Evolutionary conservation across 2,888 invertebrate genomes (phyloP).

Genomic region (Nemurella pictetii): DNA sequence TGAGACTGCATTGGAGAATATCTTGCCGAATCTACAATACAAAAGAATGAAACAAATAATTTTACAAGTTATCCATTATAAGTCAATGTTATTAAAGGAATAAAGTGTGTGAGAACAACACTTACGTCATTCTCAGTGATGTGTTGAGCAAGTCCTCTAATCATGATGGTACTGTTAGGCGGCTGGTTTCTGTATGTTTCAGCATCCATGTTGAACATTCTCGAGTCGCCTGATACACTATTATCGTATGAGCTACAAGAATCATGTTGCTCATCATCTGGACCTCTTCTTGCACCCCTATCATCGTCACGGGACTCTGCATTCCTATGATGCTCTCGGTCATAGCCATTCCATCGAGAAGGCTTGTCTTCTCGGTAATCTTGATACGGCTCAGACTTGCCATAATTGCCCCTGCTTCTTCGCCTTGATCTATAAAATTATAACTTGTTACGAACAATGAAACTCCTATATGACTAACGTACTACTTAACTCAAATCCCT

Average conservation of each 20-base stretch:
- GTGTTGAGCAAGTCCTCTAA: slow-evolving; percentile 72
- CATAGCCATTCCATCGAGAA: not conserved
- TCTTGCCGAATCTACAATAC: slow-evolving; percentile 73
- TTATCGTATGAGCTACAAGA: not conserved
- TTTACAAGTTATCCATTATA: not conserved
- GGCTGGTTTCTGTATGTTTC: slow-evolving; percentile 60
- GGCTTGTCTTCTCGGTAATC: not conserved
- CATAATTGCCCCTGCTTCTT: not conserved
- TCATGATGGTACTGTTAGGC: slow-evolving; percentile 73
- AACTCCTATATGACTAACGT: too few relatives aligned
- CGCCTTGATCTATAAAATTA: not conserved
- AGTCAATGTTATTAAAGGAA: slow-evolving; percentile 21
- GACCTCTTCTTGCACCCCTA: not conserved
- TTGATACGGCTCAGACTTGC: not conserved
- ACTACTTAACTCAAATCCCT: too few relatives aligned
- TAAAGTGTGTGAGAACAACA: slow-evolving; percentile 41
- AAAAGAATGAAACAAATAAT: slow-evolving; percentile 39
- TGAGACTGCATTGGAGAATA: slow-evolving; percentile 71
- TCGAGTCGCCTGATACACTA: not conserved
- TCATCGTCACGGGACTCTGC: not conserved
- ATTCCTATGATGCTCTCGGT: not conserved
- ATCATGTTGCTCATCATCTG: not conserved
- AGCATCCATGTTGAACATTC: slow-evolving; percentile 49
- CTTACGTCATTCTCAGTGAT: slow-evolving; percentile 77
- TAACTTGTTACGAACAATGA: not conserved